These are phyloP conservation scores for Drosophila eohydei DNA, from an alignment of 2,888 invertebrate genomes.

Conservation along the genomic window DNA sequence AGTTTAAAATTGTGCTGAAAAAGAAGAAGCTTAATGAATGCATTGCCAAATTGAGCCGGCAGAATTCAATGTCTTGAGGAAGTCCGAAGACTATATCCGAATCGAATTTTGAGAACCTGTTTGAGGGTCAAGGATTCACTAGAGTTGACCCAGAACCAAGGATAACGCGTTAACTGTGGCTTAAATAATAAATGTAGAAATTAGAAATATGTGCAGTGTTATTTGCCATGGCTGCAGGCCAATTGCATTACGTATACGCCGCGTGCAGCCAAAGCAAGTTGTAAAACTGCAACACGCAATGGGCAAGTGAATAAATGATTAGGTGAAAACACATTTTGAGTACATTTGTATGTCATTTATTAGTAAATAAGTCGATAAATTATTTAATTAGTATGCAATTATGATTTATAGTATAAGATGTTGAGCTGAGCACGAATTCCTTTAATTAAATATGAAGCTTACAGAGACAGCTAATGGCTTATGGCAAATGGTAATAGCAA, in stretches of 20 bases:
- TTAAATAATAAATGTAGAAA: constrained; percentile 55
- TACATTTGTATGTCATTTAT: neutral
- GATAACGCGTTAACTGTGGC: constrained; percentile 26
- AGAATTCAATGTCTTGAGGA: neutral
- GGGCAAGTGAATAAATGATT: constrained; percentile 7
- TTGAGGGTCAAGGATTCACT: neutral
- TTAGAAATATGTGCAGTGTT: constrained; percentile 23
- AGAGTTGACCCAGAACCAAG: constrained; percentile 23
- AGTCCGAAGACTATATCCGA: neutral
- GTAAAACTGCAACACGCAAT: constrained; percentile 20
- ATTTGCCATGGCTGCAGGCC: neutral
- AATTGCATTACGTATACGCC: constrained; percentile 32
- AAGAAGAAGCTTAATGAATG: constrained; percentile 42
- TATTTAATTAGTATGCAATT: neutral
- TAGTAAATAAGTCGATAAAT: neutral
- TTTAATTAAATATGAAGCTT: neutral
- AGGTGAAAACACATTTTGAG: neutral
- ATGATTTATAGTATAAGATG: neutral
- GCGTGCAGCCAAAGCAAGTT: constrained; percentile 3
- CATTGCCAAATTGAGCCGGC: constrained; percentile 35
- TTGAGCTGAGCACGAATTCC: neutral
- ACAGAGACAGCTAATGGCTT: neutral
- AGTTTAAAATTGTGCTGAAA: constrained; percentile 39
- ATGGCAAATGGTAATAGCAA: neutral
- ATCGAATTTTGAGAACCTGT: neutral